Percentiles rank a stretch among this genome's conserved stretches.
Conservation (phyloP, 2,888 invertebrate species). For the Colostygia pectinataria region DNA sequence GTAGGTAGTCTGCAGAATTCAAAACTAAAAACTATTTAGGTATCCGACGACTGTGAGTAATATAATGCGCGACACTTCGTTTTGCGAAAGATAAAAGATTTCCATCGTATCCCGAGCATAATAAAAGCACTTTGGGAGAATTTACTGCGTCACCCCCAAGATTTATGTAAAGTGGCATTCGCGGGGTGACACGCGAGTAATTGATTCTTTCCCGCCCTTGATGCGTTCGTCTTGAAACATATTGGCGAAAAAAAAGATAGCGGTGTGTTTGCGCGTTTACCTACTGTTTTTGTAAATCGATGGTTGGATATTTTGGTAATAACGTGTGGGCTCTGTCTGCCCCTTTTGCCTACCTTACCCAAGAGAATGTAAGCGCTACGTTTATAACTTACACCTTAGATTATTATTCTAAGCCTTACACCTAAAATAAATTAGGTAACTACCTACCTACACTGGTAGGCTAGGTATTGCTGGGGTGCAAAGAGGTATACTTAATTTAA, state of each 20-base stretch:
- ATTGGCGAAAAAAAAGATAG: constrained; percentile 1
- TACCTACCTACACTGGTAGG: too few species aligned
- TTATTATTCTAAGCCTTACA: too few species aligned
- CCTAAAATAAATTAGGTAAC: too few species aligned
- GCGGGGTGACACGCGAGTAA: constrained; percentile 49
- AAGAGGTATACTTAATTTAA: too few species aligned
- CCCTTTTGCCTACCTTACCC: too few species aligned
- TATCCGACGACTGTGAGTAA: constrained; percentile 29
- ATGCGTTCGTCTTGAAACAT: constrained; percentile 7
- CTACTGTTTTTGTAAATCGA: too few species aligned
- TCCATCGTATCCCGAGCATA: constrained; percentile 30
- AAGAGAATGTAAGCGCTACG: too few species aligned
- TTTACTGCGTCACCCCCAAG: constrained; percentile 33
- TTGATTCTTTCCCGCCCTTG: constrained; percentile 46
- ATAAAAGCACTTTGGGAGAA: constrained; percentile 36
- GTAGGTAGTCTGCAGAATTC: too few species aligned
- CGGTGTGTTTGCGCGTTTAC: too few species aligned
- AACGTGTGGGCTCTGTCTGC: too few species aligned
- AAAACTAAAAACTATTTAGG: constrained; percentile 3
- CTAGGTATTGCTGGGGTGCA: constrained; percentile 2
- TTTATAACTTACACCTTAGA: too few species aligned
- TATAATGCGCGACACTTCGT: constrained; percentile 44
- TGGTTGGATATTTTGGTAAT: too few species aligned
- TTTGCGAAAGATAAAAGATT: constrained; percentile 33
- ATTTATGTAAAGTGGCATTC: constrained; percentile 47